Evolutionary conservation across 2,888 invertebrate genomes (phyloP), one percentile per base, ranked within the genome.

Genomic region (Ormyrus rosae): DNA sequence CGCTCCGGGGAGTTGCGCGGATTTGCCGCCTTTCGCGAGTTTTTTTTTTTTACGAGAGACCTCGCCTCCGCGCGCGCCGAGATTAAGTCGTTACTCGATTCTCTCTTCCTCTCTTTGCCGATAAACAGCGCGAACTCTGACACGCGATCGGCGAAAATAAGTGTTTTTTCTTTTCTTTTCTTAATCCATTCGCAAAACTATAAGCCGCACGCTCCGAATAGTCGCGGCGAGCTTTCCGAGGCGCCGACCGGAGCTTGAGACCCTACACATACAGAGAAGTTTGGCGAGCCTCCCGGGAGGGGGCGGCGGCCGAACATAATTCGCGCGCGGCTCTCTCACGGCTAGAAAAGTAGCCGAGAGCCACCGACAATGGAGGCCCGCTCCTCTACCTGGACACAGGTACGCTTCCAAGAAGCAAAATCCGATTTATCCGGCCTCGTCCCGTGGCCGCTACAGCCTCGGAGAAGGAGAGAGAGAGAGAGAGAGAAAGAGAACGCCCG

Each of bases 341-440:
- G 46, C n/a, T 19, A 19, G 19, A 19, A 19, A 19, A 19, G 19
- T 19, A 19, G 19, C 19, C 19, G 19, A 19, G 19, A 19, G 19
- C 19, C 19, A 19, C 19, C 19, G 19, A 19, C 19, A 19, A 19
- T 19, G 19, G 19, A 0, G 19, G 19, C 63, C 13, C 10, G 4
- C 53, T 58, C 48, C 8, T 46, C n/a, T 80, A 88, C 87, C 88
- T 88, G 88, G 85, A 82, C 6, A 5, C 56, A 56, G 48, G 34
- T 2, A 4, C 34, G 81, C 84, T 89, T 89, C 89, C 84, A 81
- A 87, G 89, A 89, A 89, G 82, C 84, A 80, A 83, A 83, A 86
- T 84, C 86, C 87, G 88, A 89, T 88, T 88, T 89, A 89, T 89
- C 87, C 86, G 87, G 85, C 83, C 86, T 19, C 19, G 19, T 19